Percentiles rank a stretch among this genome's conserved stretches.
Evolutionary conservation across 2,113 vertebrate genomes (phyloP).

Genomic region (Chascanopsetta lugubris): DNA sequence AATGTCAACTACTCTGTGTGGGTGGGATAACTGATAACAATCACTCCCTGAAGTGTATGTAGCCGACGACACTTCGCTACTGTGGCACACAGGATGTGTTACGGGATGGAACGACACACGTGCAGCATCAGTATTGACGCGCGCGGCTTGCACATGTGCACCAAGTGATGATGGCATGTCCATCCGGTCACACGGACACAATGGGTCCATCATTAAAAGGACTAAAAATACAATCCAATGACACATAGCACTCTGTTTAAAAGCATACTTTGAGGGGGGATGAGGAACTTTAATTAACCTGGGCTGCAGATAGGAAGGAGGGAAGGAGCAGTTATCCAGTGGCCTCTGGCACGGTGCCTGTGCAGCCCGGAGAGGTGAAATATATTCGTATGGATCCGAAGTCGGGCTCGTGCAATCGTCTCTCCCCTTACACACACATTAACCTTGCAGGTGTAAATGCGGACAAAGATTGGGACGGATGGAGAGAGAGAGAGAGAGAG

Average conservation of each 20-base stretch:
- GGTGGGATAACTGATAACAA: conserved; percentile 32
- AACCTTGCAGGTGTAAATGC: conserved; percentile 71
- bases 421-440: conserved; percentile 59
- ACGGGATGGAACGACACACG: neutral
- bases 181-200: conserved; percentile 31
- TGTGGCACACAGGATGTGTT: conserved; percentile 11
- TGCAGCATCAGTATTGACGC: conserved; percentile 4
- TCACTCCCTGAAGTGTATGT: conserved; percentile 30
- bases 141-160: conserved; percentile 14
- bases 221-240: conserved; percentile 73
- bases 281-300: conserved; percentile 76
- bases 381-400: conserved; percentile 71
- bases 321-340: conserved; percentile 60
- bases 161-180: conserved; percentile 35
- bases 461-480: conserved; percentile 50
- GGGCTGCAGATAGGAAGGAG: conserved; percentile 57
- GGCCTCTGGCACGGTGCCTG: conserved; percentile 69
- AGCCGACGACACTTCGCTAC: neutral
- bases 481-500: conserved; percentile 24
- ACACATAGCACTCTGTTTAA: conserved; percentile 78
- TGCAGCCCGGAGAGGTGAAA: conserved; percentile 62
- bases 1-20: conserved; percentile 34
- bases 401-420: conserved; percentile 56
- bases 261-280: conserved; percentile 71
- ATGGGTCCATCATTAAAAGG: conserved; percentile 66